A percentile compares a stretch with the other conserved stretches of the same genome.
phyloP scores from a whole-genome alignment of 2,888 invertebrate species.

The Apamea monoglypha region DNA sequence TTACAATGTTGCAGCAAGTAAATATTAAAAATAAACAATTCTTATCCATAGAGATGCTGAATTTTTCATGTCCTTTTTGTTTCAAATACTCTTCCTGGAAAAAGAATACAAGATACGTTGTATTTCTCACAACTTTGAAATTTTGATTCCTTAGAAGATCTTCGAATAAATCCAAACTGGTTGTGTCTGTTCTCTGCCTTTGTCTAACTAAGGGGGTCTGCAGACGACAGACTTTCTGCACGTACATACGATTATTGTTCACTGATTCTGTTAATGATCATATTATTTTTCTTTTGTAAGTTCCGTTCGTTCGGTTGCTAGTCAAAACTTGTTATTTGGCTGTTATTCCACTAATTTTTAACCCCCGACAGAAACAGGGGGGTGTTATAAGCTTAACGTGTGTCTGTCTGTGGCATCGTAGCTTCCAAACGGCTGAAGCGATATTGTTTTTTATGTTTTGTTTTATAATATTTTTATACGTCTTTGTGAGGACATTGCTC shows the following conservation, averaged over 20 bases:
- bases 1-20: background rate
- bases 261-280: constrained; percentile 38
- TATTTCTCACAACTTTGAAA: constrained; percentile 42
- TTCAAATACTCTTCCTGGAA: constrained; percentile 8
- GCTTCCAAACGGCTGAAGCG: background rate
- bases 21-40: constrained; percentile 13
- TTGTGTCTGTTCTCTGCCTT: constrained; percentile 21
- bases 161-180: constrained; percentile 42
- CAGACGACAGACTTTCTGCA: constrained; percentile 37
- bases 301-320: constrained; percentile 8
- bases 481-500: background rate
- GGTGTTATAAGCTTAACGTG: background rate
- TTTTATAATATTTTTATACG: background rate
- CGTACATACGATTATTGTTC: constrained; percentile 47
- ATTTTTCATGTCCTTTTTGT: constrained; percentile 32
- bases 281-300: constrained; percentile 39
- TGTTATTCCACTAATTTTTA: background rate
- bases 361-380: background rate
- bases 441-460: background rate
- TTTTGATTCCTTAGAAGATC: constrained; percentile 44
- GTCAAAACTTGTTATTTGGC: background rate
- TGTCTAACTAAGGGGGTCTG: constrained; percentile 12
- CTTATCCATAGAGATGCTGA: background rate
- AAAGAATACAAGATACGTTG: constrained; percentile 32
- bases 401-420: background rate